phyloP scores from a whole-genome alignment of 2,797 vertebrate species.

The Myiothlypis chrysogaster region DNA sequence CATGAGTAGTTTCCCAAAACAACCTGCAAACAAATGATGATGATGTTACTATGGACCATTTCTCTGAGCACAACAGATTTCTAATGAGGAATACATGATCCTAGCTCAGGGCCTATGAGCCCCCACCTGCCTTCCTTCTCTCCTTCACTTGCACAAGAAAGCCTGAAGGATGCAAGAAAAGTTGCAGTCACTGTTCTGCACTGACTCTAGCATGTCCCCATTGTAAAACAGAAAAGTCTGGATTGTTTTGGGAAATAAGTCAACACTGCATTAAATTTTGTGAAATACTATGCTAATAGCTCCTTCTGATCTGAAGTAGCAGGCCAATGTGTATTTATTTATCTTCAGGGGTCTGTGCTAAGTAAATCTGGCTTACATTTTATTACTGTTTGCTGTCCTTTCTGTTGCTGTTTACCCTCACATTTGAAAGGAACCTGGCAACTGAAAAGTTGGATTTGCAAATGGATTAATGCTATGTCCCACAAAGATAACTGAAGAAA shows the following conservation, averaged over 20 bases:
- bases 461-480: background rate
- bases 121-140: background rate
- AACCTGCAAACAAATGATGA: background rate
- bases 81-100: background rate
- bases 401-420: conserved; percentile 24
- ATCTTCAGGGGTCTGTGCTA: background rate
- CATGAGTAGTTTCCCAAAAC: background rate
- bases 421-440: conserved; percentile 23
- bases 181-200: background rate
- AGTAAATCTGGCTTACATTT: conserved; percentile 22
- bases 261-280: background rate
- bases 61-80: background rate
- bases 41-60: background rate
- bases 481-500: conserved; percentile 33
- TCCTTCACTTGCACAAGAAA: background rate
- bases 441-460: conserved; percentile 13
- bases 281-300: conserved; percentile 14
- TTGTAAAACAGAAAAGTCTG: background rate
- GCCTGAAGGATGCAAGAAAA: background rate
- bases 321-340: background rate
- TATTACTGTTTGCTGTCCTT: conserved; percentile 27
- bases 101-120: background rate
- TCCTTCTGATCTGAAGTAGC: background rate
- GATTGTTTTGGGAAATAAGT: background rate
- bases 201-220: background rate